These are phyloP conservation scores for Condylura cristata DNA, from an alignment of 2,113 vertebrate species.

Conservation along the genomic window DNA sequence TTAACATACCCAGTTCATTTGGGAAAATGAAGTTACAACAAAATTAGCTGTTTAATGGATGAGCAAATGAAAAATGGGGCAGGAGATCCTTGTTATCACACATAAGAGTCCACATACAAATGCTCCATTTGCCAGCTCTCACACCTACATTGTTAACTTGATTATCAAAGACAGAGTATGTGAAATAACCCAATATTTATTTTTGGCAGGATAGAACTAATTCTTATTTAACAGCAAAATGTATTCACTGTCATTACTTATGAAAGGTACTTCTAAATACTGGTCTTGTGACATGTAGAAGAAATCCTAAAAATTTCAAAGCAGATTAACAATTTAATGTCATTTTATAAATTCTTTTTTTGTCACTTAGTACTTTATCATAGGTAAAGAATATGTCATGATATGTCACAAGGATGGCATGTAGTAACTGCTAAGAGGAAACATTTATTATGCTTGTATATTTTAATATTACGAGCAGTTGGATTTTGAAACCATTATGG, in stretches of 20 bases:
- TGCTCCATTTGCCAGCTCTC: not conserved
- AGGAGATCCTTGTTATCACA: not conserved
- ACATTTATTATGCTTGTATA: not conserved
- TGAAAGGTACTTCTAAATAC: not conserved
- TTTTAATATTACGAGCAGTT: not conserved
- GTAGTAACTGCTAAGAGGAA: conserved; percentile 17
- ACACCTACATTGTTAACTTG: not conserved
- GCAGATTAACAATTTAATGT: conserved; percentile 18
- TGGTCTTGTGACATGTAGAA: conserved; percentile 3
- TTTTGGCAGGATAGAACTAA: not conserved
- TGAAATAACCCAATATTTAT: not conserved
- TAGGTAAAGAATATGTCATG: not conserved
- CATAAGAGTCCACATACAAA: not conserved
- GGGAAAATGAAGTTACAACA: not conserved
- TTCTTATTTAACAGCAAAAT: conserved; percentile 36
- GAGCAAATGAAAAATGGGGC: not conserved
- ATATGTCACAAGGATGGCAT: not conserved
- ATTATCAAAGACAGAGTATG: conserved; percentile 33
- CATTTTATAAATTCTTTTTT: not conserved
- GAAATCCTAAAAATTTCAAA: conserved; percentile 30
- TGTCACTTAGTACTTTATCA: not conserved
- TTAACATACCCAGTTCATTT: not conserved
- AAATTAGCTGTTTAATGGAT: not conserved
- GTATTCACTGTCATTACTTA: not conserved
- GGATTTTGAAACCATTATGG: conserved; percentile 19